Evolutionary conservation across 1,140 invertebrate genomes (phyloP).

Genomic region (Tribolium madens): DNA sequence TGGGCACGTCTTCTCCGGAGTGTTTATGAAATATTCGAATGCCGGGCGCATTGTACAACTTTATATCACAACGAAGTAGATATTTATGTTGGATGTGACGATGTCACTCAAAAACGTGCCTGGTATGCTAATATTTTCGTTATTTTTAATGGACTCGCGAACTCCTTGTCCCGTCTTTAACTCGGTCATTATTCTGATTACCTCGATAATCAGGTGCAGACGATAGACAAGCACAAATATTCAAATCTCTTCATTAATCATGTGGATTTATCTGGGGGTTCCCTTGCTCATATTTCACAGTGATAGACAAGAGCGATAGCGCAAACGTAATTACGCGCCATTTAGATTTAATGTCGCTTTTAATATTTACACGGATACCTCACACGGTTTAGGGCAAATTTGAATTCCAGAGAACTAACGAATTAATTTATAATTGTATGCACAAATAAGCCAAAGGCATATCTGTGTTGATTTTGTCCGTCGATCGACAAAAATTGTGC

Average conservation of each 20-base stretch:
- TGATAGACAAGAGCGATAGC: slow-evolving; percentile 61
- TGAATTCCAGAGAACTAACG: slow-evolving; percentile 23
- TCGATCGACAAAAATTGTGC: not conserved
- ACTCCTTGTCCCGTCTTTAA: not conserved
- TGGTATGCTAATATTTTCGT: slow-evolving; percentile 42
- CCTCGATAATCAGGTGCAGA: slow-evolving; percentile 9
- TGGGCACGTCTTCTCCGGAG: slow-evolving; percentile 17
- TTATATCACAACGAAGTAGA: slow-evolving; percentile 45
- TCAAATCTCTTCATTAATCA: slow-evolving; percentile 62
- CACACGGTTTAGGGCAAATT: slow-evolving; percentile 20
- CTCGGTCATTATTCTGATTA: slow-evolving; percentile 2
- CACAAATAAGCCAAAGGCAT: slow-evolving; percentile 11
- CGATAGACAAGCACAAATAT: slow-evolving; percentile 53
- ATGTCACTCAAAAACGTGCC: slow-evolving; percentile 45
- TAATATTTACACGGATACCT: slow-evolving; percentile 59
- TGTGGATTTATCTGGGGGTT: slow-evolving; percentile 57
- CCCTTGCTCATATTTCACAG: slow-evolving; percentile 58
- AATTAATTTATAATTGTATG: slow-evolving; percentile 30
- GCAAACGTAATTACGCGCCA: slow-evolving; percentile 60
- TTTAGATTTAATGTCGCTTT: slow-evolving; percentile 62
- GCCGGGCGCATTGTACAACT: slow-evolving; percentile 43
- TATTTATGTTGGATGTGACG: slow-evolving; percentile 47
- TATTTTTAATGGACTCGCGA: slow-evolving; percentile 1
- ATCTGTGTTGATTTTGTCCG: slow-evolving; percentile 8
- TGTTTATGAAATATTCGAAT: slow-evolving; percentile 48